phyloP scores from a whole-genome alignment of 2,113 vertebrate genomes.

The Gnathonemus longibarbis region DNA sequence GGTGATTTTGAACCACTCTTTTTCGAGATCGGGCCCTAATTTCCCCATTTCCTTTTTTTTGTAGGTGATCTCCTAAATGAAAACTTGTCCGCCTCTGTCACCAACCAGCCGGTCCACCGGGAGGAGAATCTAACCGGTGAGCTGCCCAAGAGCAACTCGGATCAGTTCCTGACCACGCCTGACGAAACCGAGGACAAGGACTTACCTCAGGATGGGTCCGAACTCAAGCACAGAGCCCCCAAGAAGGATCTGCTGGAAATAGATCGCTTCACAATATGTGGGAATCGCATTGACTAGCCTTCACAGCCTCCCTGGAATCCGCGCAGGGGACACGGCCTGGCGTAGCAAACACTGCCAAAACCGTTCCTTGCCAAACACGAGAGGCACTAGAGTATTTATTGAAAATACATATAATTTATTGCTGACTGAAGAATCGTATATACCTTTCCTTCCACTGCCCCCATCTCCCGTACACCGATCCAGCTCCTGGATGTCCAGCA shows the following conservation, averaged over 20 bases:
- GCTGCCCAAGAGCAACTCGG: constrained; percentile 80
- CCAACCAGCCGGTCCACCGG: constrained; percentile 58
- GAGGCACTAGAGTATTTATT: constrained; percentile 74
- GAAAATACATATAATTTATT: constrained; percentile 69
- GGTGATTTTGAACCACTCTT: background rate
- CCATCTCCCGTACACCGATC: background rate
- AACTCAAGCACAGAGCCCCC: constrained; percentile 71
- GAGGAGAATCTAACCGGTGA: constrained; percentile 60
- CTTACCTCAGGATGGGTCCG: constrained; percentile 73
- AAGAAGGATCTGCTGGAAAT: constrained; percentile 95
- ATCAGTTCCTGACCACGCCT: constrained; percentile 87
- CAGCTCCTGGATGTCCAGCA: background rate
- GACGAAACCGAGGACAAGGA: constrained; percentile 82
- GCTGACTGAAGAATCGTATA: constrained; percentile 51
- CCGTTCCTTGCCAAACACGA: constrained; percentile 47
- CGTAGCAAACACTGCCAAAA: constrained; percentile 31
- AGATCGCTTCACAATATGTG: constrained; percentile 97
- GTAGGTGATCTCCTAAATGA: constrained; percentile 62
- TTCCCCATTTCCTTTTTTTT: background rate
- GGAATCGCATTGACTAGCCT: constrained; percentile 90
- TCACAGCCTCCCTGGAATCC: constrained; percentile 18
- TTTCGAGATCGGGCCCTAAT: background rate
- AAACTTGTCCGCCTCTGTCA: constrained; percentile 61
- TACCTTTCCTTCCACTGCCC: constrained; percentile 31
- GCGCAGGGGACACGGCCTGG: constrained; percentile 46